These are phyloP conservation scores for Psilanteris sp. DNA, from an alignment of 1,140 invertebrate species.

Conservation along the genomic window DNA sequence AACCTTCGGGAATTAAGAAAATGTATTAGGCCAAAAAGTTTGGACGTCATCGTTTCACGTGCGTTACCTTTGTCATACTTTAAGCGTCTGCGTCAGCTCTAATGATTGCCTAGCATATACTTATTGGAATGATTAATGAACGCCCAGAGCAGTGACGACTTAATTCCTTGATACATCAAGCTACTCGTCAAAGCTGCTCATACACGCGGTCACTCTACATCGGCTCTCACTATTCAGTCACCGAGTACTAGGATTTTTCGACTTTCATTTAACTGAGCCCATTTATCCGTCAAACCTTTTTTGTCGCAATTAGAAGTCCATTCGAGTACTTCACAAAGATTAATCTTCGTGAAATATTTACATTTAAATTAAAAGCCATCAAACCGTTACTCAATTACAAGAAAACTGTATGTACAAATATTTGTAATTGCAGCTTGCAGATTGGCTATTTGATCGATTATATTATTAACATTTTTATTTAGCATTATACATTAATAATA, in stretches of 20 bases:
- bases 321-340: neutral
- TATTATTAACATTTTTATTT: too few relatives aligned
- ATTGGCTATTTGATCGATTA: too few relatives aligned
- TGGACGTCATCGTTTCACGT: slow-evolving; percentile 36
- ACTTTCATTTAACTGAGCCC: slow-evolving; percentile 14
- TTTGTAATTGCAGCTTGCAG: too few relatives aligned
- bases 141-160: slow-evolving; percentile 66
- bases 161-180: slow-evolving; percentile 68
- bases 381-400: slow-evolving; percentile 4
- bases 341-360: slow-evolving; percentile 11
- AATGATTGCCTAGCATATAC: slow-evolving; percentile 70
- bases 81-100: slow-evolving; percentile 59
- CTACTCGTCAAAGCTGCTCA: slow-evolving; percentile 38
- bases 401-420: slow-evolving; percentile 11
- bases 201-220: slow-evolving; percentile 31
- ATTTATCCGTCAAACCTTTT: slow-evolving; percentile 8
- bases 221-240: slow-evolving; percentile 20
- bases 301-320: slow-evolving; percentile 7
- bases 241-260: slow-evolving; percentile 6
- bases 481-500: too few relatives aligned
- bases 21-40: slow-evolving; percentile 68
- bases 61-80: slow-evolving; percentile 51
- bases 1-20: slow-evolving; percentile 44
- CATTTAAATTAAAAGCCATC: slow-evolving; percentile 14
- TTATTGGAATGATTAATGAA: slow-evolving; percentile 73